phyloP scores from a whole-genome alignment of 2,113 vertebrate genomes.

The Potamarius usumacintae region DNA sequence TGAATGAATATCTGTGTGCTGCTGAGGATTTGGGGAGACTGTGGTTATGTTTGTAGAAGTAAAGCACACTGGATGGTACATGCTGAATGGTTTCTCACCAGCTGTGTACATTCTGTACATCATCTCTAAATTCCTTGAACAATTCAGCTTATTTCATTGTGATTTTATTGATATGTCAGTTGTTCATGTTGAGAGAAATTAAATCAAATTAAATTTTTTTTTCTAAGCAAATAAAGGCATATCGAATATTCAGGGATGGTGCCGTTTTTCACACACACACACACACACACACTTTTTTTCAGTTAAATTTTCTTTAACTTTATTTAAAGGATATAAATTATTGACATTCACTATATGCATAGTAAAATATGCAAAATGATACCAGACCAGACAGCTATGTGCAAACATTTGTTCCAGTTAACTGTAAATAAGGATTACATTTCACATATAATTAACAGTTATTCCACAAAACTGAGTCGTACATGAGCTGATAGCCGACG shows the following conservation, averaged over 20 bases:
- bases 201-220: constrained; percentile 76
- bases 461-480: no score
- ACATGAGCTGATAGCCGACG: no score
- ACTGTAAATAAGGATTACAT: background rate
- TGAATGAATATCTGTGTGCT: constrained; percentile 29
- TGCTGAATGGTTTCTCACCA: constrained; percentile 69
- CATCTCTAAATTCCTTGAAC: constrained; percentile 69
- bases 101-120: constrained; percentile 73
- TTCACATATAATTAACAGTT: background rate
- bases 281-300: background rate
- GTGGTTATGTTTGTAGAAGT: constrained; percentile 68
- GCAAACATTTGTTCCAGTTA: background rate
- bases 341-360: constrained; percentile 39
- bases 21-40: constrained; percentile 53
- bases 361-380: constrained; percentile 27
- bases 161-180: constrained; percentile 71
- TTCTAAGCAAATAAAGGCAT: constrained; percentile 78
- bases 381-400: constrained; percentile 1
- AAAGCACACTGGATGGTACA: constrained; percentile 74
- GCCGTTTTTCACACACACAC: background rate
- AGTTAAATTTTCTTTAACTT: constrained; percentile 3
- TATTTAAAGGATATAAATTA: constrained; percentile 28
- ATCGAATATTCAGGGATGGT: constrained; percentile 50
- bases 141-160: constrained; percentile 68
- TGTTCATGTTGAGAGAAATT: constrained; percentile 68